Conservation (phyloP, 2,888 invertebrate genomes). For the Conomelus anceps region DNA sequence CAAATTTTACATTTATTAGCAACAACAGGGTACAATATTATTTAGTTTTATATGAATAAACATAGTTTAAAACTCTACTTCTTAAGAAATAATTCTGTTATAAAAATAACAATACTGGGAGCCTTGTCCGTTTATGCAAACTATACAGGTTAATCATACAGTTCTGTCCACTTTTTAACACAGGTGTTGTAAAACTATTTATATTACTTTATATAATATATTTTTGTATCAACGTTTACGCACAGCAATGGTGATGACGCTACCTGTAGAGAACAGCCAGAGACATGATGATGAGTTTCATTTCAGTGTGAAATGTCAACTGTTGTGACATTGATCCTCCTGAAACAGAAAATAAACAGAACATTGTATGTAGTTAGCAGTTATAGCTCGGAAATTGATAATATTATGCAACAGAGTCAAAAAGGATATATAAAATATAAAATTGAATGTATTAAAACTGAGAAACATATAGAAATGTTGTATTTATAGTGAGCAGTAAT, state of each 20-base stretch:
- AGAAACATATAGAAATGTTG: too few relatives aligned
- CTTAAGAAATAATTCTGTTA: not conserved
- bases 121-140: not conserved
- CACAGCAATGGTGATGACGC: not conserved
- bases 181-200: not conserved
- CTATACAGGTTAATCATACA: not conserved
- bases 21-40: not conserved
- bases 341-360: not conserved
- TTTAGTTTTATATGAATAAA: not conserved
- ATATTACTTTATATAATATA: not conserved
- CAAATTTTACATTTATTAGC: not conserved
- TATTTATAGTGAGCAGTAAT: too few relatives aligned
- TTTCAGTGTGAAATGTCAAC: not conserved
- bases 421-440: too few relatives aligned
- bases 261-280: not conserved
- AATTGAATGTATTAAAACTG: too few relatives aligned
- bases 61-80: not conserved
- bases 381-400: too few relatives aligned
- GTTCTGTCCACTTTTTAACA: not conserved
- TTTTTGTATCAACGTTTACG: not conserved
- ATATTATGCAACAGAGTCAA: too few relatives aligned
- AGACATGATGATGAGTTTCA: not conserved
- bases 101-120: not conserved
- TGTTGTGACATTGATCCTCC: not conserved
- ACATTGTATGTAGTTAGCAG: too few relatives aligned